phyloP scores from a whole-genome alignment of 2,888 invertebrate genomes.

The Brenthis hecate region DNA sequence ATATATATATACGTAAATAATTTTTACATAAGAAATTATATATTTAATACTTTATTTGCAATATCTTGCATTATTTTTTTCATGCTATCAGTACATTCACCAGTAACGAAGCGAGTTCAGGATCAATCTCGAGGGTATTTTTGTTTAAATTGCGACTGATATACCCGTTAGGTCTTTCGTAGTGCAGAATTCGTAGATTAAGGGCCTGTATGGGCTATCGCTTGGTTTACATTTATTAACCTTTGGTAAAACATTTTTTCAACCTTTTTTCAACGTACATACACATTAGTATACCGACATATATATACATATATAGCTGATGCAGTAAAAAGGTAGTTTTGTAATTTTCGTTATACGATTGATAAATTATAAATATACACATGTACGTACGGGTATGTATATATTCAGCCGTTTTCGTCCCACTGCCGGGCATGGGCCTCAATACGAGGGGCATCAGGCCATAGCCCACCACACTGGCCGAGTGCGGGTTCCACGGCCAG shows the following conservation, averaged over 20 bases:
- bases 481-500: too few relatives aligned
- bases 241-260: not conserved
- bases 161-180: constrained; percentile 55
- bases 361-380: not conserved
- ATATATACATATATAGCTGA: too few relatives aligned
- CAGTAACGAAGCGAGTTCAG: constrained; percentile 64
- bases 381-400: too few relatives aligned
- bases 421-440: too few relatives aligned
- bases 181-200: constrained; percentile 15
- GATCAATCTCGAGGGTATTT: constrained; percentile 68
- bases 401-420: too few relatives aligned
- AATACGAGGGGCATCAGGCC: too few relatives aligned
- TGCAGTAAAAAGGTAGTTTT: too few relatives aligned
- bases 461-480: too few relatives aligned
- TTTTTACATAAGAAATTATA: too few relatives aligned
- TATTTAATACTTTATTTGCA: constrained; percentile 45
- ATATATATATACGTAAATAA: too few relatives aligned
- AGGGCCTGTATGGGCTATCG: constrained; percentile 5
- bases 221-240: constrained; percentile 8
- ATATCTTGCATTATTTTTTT: not conserved
- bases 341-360: too few relatives aligned
- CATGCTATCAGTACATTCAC: constrained; percentile 49
- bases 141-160: constrained; percentile 79
- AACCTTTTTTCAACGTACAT: not conserved
- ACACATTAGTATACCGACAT: too few relatives aligned